These are phyloP conservation scores for Lasioglossum morio DNA, from an alignment of 2,888 invertebrate genomes.

Conservation along the genomic window DNA sequence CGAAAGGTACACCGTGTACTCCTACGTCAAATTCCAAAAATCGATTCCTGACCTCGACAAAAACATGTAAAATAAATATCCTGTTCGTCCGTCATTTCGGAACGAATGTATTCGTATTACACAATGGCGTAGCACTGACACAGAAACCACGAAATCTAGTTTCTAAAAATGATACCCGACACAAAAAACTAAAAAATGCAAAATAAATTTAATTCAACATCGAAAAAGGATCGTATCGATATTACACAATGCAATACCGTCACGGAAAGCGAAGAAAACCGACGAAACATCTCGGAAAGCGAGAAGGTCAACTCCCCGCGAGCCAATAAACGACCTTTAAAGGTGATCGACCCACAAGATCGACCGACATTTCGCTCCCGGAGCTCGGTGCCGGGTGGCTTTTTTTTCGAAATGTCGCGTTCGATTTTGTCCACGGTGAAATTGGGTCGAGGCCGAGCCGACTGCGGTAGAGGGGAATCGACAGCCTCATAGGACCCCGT, in stretches of 20 bases:
- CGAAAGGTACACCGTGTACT: not conserved
- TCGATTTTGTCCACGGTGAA: constrained; percentile 21
- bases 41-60: not conserved
- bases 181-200: not conserved
- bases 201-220: not conserved
- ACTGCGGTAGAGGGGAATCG: constrained; percentile 19
- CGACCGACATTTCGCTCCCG: constrained; percentile 60
- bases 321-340: constrained; percentile 71
- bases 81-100: not conserved
- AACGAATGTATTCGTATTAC: not conserved
- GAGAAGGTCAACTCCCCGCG: constrained; percentile 15
- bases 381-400: not conserved
- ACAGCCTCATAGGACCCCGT: constrained; percentile 53
- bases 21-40: not conserved
- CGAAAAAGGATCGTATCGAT: not conserved
- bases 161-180: not conserved
- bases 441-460: constrained; percentile 44
- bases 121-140: not conserved
- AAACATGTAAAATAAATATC: not conserved
- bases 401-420: constrained; percentile 35
- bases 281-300: not conserved
- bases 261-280: not conserved
- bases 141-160: not conserved
- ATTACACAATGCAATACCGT: not conserved
- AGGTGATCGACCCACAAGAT: constrained; percentile 71